Percentiles rank a stretch among this genome's conserved stretches.
These are phyloP conservation scores for Trachelus stipa DNA, from an alignment of 2,888 invertebrate species.

Conservation along the genomic window DNA sequence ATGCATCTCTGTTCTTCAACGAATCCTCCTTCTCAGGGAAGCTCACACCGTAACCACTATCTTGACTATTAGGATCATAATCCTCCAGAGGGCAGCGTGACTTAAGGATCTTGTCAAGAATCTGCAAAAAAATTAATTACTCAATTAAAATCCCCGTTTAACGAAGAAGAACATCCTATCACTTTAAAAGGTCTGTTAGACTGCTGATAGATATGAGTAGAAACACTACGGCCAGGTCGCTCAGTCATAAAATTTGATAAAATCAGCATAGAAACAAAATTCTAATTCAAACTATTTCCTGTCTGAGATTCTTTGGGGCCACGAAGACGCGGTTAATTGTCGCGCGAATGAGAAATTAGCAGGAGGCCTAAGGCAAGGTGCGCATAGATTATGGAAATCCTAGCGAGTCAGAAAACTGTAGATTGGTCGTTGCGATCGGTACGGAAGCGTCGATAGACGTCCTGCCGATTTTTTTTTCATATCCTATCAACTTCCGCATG, in stretches of 20 bases:
- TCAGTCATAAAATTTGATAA: neutral
- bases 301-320: too few species aligned
- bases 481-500: too few species aligned
- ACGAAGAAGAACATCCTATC: too few species aligned
- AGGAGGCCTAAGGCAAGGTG: conserved; percentile 29
- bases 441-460: too few species aligned
- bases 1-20: conserved; percentile 42
- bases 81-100: conserved; percentile 67
- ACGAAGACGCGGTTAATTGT: too few species aligned
- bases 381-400: conserved; percentile 33
- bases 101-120: conserved; percentile 23
- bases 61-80: conserved; percentile 71
- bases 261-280: neutral
- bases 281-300: neutral
- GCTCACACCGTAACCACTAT: conserved; percentile 71
- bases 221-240: too few species aligned
- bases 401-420: neutral
- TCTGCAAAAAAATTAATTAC: conserved; percentile 3
- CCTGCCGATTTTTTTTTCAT: too few species aligned
- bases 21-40: conserved; percentile 52
- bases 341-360: conserved; percentile 1
- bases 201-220: too few species aligned
- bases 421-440: too few species aligned
- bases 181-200: too few species aligned
- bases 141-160: too few species aligned